A percentile compares a stretch with the other conserved stretches of the same genome.
phyloP scores from a whole-genome alignment of 1,140 invertebrate genomes.

The Drosophila willistoni region DNA sequence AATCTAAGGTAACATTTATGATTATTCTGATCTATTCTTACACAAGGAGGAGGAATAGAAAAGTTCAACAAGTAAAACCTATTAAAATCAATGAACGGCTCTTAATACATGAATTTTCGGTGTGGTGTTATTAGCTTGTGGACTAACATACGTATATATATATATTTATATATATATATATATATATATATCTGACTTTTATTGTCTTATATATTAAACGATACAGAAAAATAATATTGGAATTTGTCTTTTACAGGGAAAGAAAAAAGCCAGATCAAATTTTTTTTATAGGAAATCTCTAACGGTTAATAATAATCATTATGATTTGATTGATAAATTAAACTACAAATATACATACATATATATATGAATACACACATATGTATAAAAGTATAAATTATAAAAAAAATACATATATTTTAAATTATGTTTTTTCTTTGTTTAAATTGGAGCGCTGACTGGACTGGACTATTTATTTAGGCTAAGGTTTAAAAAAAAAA shows the following conservation, averaged over 20 bases:
- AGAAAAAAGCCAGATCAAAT: slow-evolving; percentile 42
- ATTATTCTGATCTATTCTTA: not conserved
- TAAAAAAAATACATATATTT: slow-evolving; percentile 14
- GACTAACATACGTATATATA: slow-evolving; percentile 9
- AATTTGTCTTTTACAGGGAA: slow-evolving; percentile 71
- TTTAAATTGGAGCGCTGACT: slow-evolving; percentile 23
- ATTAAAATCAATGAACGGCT: not conserved
- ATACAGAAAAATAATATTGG: slow-evolving; percentile 37
- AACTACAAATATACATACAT: slow-evolving; percentile 29
- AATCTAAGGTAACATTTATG: not conserved
- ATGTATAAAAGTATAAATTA: slow-evolving; percentile 38
- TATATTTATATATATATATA: not conserved
- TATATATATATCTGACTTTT: slow-evolving; percentile 46
- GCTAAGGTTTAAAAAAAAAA: slow-evolving; percentile 23
- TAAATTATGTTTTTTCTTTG: slow-evolving; percentile 31
- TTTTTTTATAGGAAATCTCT: slow-evolving; percentile 10
- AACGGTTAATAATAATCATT: slow-evolving; percentile 11
- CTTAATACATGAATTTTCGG: not conserved
- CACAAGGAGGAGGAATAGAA: not conserved
- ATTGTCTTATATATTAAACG: slow-evolving; percentile 70
- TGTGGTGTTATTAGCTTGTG: slow-evolving; percentile 31
- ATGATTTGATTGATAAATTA: slow-evolving; percentile 19
- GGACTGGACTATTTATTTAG: slow-evolving; percentile 17
- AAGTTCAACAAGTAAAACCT: not conserved
- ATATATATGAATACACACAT: slow-evolving; percentile 40